Evolutionary conservation across 1,140 invertebrate species (phyloP).

Genomic region (Artemia franciscana): DNA sequence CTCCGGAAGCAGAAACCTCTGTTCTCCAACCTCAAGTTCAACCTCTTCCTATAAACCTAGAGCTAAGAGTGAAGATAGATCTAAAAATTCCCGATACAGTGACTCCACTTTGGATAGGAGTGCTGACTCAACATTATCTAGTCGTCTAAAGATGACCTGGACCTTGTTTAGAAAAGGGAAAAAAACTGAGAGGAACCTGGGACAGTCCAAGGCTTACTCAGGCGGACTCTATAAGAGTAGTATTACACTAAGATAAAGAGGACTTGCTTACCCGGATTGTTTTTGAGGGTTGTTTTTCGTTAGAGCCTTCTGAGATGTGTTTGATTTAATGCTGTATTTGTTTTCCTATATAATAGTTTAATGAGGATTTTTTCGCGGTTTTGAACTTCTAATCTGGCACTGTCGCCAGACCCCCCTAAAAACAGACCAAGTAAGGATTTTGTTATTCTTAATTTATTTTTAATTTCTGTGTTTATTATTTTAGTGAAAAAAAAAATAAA

Average conservation of each 20-base stretch:
- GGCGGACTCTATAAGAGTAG: neutral
- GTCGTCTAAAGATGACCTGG: neutral
- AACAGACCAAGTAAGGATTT: no score
- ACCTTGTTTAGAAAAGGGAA: neutral
- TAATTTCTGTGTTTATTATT: no score
- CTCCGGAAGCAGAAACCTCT: constrained; percentile 19
- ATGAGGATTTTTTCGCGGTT: no score
- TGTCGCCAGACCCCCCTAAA: no score
- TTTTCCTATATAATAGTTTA: no score
- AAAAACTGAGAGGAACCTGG: neutral
- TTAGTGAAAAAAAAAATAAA: no score
- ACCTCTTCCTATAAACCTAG: neutral
- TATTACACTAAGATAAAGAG: neutral
- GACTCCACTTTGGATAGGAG: neutral
- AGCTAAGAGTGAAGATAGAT: neutral
- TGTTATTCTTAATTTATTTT: no score
- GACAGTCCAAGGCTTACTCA: neutral
- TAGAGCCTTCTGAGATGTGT: no score
- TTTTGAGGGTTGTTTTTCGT: no score
- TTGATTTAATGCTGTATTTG: no score
- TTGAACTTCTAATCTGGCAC: no score
- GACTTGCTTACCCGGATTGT: no score
- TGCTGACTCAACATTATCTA: neutral
- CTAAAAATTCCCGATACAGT: neutral
- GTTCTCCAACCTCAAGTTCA: neutral